Percentiles rank a stretch among this genome's conserved stretches.
Conservation (phyloP, 2,797 vertebrate genomes). For the Protonibea diacanthus region DNA sequence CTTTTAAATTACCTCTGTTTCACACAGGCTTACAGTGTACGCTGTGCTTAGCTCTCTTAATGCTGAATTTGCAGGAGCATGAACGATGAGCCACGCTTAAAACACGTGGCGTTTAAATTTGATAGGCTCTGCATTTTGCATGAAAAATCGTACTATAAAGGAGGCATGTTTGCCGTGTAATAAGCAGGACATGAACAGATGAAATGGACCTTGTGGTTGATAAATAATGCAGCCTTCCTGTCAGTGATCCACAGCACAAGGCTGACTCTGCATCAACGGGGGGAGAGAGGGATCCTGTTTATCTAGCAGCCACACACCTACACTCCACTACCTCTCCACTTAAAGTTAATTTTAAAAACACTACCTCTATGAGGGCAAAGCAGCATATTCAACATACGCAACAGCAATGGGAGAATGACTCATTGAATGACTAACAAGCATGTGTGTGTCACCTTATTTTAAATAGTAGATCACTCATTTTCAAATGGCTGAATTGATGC, state of each 20-base stretch:
- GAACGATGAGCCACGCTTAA: background rate
- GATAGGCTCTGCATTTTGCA: background rate
- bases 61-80: background rate
- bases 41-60: background rate
- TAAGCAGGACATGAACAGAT: slow-evolving; percentile 51
- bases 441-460: slow-evolving; percentile 16
- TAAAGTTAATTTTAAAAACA: background rate
- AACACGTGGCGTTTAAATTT: background rate
- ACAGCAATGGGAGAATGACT: background rate
- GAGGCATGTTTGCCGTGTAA: slow-evolving; percentile 42
- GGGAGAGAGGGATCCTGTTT: slow-evolving; percentile 48
- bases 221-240: slow-evolving; percentile 87
- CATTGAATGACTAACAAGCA: background rate
- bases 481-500: slow-evolving; percentile 36
- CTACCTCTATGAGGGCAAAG: background rate
- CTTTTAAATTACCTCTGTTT: background rate
- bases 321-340: background rate
- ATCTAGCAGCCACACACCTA: slow-evolving; percentile 8
- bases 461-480: slow-evolving; percentile 24
- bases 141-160: slow-evolving; percentile 20
- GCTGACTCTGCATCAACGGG: slow-evolving; percentile 67
- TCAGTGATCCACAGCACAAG: slow-evolving; percentile 71
- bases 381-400: background rate
- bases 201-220: slow-evolving; percentile 75
- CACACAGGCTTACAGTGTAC: background rate